A percentile compares a stretch with the other conserved stretches of the same genome.
Conservation (phyloP, 2,888 invertebrate species). For the Netelia fuscicornis region DNA sequence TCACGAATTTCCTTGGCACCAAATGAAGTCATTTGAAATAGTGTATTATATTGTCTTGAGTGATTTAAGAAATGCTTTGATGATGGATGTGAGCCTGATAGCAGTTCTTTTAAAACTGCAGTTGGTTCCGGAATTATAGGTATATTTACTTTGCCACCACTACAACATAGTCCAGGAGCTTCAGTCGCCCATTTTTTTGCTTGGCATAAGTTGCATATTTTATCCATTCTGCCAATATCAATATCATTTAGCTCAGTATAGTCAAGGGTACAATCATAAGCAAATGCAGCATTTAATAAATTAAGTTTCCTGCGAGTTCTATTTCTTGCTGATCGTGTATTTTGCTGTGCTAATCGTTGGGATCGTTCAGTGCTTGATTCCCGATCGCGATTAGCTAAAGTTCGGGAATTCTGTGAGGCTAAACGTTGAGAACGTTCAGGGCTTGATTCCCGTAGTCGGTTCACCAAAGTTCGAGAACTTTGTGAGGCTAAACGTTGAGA, state of each 20-base stretch:
- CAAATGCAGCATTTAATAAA: not conserved
- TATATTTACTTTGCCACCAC: slow-evolving; percentile 81
- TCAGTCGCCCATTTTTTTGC: slow-evolving; percentile 80
- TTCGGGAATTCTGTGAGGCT: too few relatives aligned
- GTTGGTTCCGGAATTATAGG: slow-evolving; percentile 79
- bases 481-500: too few relatives aligned
- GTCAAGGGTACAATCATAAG: slow-evolving; percentile 6
- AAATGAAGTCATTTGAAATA: slow-evolving; percentile 74
- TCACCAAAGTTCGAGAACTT: too few relatives aligned
- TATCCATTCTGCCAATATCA: slow-evolving; percentile 76
- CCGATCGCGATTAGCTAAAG: too few relatives aligned
- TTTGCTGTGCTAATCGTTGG: too few relatives aligned
- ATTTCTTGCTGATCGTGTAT: too few relatives aligned
- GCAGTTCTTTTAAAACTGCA: slow-evolving; percentile 75
- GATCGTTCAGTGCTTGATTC: too few relatives aligned
- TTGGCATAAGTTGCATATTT: slow-evolving; percentile 77
- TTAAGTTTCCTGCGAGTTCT: too few relatives aligned
- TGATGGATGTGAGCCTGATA: slow-evolving; percentile 15
- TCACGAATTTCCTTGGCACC: slow-evolving; percentile 71
- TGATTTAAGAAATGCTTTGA: slow-evolving; percentile 57
- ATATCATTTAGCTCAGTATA: not conserved
- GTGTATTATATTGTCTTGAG: slow-evolving; percentile 61
- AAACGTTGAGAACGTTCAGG: too few relatives aligned
- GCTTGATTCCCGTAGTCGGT: too few relatives aligned
- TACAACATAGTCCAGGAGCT: slow-evolving; percentile 82